phyloP scores from a whole-genome alignment of 2,888 invertebrate genomes.

The Drosophila siamana region DNA sequence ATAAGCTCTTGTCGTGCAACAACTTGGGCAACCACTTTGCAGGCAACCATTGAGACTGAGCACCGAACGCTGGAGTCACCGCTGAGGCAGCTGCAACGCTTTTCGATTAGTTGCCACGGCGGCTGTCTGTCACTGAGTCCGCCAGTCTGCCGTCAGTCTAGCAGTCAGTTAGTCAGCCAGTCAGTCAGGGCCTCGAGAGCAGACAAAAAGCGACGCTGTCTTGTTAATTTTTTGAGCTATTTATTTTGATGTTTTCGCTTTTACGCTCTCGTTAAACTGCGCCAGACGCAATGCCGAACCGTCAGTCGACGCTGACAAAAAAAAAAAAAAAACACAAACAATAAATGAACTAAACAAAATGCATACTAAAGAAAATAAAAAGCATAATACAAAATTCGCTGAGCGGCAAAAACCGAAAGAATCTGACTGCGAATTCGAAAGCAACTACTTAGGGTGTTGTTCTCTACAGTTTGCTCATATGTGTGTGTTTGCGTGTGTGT shows the following conservation, averaged over 20 bases:
- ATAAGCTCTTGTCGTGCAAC: conserved; percentile 68
- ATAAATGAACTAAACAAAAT: conserved; percentile 27
- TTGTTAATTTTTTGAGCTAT: conserved; percentile 82
- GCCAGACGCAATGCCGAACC: conserved; percentile 69
- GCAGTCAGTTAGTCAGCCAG: conserved; percentile 35
- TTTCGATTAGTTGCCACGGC: conserved; percentile 77
- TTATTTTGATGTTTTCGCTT: conserved; percentile 82
- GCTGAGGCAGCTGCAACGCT: conserved; percentile 76
- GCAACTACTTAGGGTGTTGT: conserved; percentile 28
- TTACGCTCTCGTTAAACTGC: conserved; percentile 80
- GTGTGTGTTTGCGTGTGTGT: conserved; percentile 8
- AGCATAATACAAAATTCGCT: conserved; percentile 41
- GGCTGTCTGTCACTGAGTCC: conserved; percentile 46
- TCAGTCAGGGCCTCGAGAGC: conserved; percentile 46
- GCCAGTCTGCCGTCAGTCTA: conserved; percentile 1
- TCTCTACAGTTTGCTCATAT: too few species aligned
- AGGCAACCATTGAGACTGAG: conserved; percentile 38
- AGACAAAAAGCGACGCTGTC: conserved; percentile 69
- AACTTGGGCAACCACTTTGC: conserved; percentile 77
- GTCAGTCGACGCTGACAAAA: conserved; percentile 5
- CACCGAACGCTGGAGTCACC: conserved; percentile 30
- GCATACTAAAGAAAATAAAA: neutral
- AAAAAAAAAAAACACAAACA: too few species aligned
- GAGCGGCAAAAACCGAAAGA: conserved; percentile 47
- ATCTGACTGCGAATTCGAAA: conserved; percentile 22